Evolutionary conservation across 2,888 invertebrate genomes (phyloP).

Genomic region (Lasioglossum lativentre): DNA sequence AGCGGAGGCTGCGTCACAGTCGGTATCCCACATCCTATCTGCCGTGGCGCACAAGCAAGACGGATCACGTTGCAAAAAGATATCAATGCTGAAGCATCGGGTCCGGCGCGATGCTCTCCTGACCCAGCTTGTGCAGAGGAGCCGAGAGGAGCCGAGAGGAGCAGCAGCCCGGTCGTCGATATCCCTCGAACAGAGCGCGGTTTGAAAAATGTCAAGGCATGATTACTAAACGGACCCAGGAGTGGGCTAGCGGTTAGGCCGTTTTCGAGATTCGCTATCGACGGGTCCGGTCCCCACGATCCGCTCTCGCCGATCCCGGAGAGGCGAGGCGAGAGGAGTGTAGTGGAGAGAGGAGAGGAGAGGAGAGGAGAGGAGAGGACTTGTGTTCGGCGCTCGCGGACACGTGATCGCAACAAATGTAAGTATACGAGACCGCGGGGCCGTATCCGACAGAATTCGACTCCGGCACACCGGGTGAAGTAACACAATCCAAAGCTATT

Average conservation of each 20-base stretch:
- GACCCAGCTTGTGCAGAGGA: conserved; percentile 28
- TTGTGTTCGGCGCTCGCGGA: conserved; percentile 51
- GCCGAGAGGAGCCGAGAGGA: background rate
- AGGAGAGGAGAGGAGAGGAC: conserved; percentile 11
- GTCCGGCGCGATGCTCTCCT: conserved; percentile 34
- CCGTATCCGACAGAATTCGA: conserved; percentile 73
- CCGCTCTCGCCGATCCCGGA: conserved; percentile 50
- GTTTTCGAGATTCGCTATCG: conserved; percentile 69
- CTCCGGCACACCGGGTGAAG: conserved; percentile 64
- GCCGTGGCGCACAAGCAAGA: background rate
- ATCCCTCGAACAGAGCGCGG: conserved; percentile 16
- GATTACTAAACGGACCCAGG: conserved; percentile 67
- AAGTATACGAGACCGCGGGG: conserved; percentile 59
- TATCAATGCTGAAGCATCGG: conserved; percentile 32
- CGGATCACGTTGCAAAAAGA: conserved; percentile 17
- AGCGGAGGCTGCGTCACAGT: background rate
- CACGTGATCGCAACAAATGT: conserved; percentile 70
- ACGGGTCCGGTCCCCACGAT: conserved; percentile 63
- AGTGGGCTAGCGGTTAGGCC: conserved; percentile 33
- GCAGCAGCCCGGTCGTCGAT: conserved; percentile 25
- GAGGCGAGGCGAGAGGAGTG: background rate
- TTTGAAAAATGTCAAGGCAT: conserved; percentile 62
- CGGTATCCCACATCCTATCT: background rate
- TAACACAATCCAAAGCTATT: conserved; percentile 77
- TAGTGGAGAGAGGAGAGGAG: background rate